Conservation (phyloP, 2,113 vertebrate genomes). For the Mastomys coucha region DNA sequence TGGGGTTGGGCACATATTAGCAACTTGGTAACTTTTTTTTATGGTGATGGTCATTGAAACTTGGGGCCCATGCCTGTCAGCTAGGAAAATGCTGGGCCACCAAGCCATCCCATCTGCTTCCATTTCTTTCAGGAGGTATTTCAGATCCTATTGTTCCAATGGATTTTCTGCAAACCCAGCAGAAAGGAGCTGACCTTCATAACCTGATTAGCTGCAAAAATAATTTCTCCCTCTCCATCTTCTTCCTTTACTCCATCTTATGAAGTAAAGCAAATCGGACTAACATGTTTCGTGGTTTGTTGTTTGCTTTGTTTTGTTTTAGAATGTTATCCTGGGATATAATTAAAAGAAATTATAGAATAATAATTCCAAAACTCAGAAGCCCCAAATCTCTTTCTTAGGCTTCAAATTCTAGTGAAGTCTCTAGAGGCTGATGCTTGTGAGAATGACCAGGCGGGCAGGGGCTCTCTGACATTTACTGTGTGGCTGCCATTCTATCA, state of each 20-base stretch:
- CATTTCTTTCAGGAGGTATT: neutral
- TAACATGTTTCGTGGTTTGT: neutral
- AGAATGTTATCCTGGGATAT: neutral
- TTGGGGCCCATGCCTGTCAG: neutral
- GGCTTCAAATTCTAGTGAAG: neutral
- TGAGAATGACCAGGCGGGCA: neutral
- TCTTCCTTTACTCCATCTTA: neutral
- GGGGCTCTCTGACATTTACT: neutral
- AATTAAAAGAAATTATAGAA: neutral
- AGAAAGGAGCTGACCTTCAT: conserved; percentile 39
- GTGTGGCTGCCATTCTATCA: neutral
- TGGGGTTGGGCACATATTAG: neutral
- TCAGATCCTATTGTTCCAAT: neutral
- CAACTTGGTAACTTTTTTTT: neutral
- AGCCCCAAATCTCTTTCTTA: neutral
- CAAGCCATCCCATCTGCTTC: neutral
- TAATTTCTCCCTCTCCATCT: neutral
- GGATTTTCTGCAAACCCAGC: conserved; percentile 30
- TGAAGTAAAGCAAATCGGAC: conserved; percentile 29
- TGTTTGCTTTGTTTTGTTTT: neutral
- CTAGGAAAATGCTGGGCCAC: no score
- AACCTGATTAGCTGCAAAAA: conserved; percentile 11
- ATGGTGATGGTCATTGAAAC: neutral
- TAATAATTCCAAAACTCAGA: conserved; percentile 13
- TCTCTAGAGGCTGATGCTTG: neutral